These are phyloP conservation scores for Lepilemur septentrionalis DNA, from an alignment of 2,797 vertebrate species.

Conservation along the genomic window DNA sequence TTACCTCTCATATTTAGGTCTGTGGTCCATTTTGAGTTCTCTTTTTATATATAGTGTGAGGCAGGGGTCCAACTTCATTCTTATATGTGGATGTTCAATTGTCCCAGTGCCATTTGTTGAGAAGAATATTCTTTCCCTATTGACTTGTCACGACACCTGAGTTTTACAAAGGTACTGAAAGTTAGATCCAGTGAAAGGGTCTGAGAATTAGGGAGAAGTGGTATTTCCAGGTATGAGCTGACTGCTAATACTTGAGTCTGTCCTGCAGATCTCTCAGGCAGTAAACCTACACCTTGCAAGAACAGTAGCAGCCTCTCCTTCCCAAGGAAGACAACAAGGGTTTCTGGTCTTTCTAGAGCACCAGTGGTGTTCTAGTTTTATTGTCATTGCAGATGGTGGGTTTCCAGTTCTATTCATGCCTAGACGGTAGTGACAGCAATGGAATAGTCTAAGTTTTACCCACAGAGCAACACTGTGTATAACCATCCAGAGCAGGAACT, in stretches of 20 bases:
- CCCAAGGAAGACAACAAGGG: background rate
- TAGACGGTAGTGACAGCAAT: background rate
- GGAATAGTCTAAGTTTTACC: background rate
- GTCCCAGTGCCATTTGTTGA: background rate
- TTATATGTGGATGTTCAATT: no score
- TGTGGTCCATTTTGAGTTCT: no score
- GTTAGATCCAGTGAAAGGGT: background rate
- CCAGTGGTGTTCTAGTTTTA: background rate
- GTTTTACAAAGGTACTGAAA: background rate
- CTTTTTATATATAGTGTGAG: no score
- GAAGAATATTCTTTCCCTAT: background rate
- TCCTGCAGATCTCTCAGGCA: background rate
- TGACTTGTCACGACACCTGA: background rate
- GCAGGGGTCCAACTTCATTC: no score
- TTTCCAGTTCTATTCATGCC: background rate
- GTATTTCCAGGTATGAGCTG: background rate
- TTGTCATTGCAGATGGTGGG: background rate
- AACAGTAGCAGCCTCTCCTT: background rate
- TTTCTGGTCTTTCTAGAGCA: background rate
- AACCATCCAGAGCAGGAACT: background rate
- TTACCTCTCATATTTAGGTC: background rate
- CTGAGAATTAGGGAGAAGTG: background rate
- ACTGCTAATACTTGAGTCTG: background rate
- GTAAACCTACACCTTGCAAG: background rate
- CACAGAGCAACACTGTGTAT: background rate